Conservation (phyloP, 2,888 invertebrate species). For the Atherix ibis region DNA sequence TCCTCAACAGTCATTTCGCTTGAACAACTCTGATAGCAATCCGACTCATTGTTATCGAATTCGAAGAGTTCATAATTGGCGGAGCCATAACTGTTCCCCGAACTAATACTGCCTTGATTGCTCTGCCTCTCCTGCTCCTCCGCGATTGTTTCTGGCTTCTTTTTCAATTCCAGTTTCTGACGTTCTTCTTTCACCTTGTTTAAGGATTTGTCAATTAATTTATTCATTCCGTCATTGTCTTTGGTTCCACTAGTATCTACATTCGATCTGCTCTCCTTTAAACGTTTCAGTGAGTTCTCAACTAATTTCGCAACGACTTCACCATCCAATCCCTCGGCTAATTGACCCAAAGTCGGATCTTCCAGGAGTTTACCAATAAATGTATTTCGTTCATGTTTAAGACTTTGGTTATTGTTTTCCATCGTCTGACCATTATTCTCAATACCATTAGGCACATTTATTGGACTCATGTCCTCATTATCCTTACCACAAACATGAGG, state of each 20-base stretch:
- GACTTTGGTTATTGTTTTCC: not conserved
- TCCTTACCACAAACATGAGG: constrained; percentile 60
- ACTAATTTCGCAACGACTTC: constrained; percentile 46
- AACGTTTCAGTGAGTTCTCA: constrained; percentile 48
- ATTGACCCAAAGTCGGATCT: constrained; percentile 46
- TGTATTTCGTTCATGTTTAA: constrained; percentile 23
- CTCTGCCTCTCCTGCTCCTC: constrained; percentile 25
- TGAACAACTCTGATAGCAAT: constrained; percentile 56
- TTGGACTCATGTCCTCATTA: constrained; percentile 19
- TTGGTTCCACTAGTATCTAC: constrained; percentile 31
- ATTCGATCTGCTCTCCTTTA: constrained; percentile 30
- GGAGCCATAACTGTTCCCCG: constrained; percentile 41
- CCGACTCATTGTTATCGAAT: constrained; percentile 46
- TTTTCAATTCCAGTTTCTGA: constrained; percentile 13
- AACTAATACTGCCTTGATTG: constrained; percentile 39
- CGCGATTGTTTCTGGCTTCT: constrained; percentile 4
- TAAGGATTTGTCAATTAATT: constrained; percentile 29
- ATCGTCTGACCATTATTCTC: not conserved
- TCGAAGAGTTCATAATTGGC: constrained; percentile 63
- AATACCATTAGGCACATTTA: not conserved
- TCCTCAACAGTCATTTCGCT: constrained; percentile 49
- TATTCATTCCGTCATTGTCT: constrained; percentile 33
- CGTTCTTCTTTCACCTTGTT: constrained; percentile 30
- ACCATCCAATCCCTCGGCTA: constrained; percentile 44
- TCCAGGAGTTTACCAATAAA: constrained; percentile 44